Percentiles rank a stretch among this genome's conserved stretches.
Evolutionary conservation across 2,888 invertebrate genomes (phyloP).

Genomic region (Tiliacea citrago): DNA sequence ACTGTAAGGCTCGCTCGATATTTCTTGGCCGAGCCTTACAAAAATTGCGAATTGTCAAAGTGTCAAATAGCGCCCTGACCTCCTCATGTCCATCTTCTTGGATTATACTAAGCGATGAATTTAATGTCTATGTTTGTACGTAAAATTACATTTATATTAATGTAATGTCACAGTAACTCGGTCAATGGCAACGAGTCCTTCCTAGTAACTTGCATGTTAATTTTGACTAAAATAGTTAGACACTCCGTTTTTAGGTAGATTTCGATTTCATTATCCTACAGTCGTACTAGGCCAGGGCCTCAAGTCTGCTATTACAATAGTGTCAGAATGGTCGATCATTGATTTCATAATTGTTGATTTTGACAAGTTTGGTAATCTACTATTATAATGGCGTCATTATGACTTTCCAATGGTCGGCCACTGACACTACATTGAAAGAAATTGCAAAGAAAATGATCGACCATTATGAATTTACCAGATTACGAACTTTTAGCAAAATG

Average conservation of each 20-base stretch:
- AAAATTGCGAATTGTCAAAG: neutral
- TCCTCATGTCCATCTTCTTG: neutral
- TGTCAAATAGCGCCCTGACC: neutral
- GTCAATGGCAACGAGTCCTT: constrained; percentile 14
- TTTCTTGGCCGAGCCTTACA: neutral
- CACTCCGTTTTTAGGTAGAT: neutral
- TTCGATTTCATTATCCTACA: neutral
- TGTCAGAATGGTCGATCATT: too few relatives aligned
- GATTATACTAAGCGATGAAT: constrained; percentile 9
- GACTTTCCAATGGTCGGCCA: too few relatives aligned
- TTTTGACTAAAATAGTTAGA: neutral
- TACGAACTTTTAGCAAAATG: too few relatives aligned
- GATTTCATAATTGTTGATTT: too few relatives aligned
- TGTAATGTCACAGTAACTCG: constrained; percentile 8
- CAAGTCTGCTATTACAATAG: too few relatives aligned
- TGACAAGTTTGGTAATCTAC: too few relatives aligned
- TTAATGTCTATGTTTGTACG: neutral
- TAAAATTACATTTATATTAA: neutral
- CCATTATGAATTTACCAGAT: too few relatives aligned
- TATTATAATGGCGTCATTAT: too few relatives aligned
- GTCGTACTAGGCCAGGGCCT: too few relatives aligned
- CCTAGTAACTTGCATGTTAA: constrained; percentile 4
- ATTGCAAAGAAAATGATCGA: too few relatives aligned
- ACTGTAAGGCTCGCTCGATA: too few relatives aligned
- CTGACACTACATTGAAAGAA: too few relatives aligned